phyloP scores from a whole-genome alignment of 2,113 vertebrate genomes.

The Sceloporus tristichus region DNA sequence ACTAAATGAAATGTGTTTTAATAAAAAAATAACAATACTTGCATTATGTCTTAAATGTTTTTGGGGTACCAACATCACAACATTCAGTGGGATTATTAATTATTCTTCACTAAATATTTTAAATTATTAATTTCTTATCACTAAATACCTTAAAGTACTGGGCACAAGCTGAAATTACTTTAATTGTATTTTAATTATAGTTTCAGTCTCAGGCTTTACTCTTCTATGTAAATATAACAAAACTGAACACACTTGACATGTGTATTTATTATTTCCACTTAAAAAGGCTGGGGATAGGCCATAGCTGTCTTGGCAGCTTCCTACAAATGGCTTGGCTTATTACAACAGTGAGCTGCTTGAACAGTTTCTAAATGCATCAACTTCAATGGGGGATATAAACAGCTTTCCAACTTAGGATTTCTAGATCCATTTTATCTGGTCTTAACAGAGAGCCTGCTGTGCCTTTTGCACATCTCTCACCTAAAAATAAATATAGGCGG shows the following conservation, averaged over 20 bases:
- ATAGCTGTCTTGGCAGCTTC: background rate
- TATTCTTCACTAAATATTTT: constrained; percentile 35
- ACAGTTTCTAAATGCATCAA: background rate
- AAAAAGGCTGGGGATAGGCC: background rate
- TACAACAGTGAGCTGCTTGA: background rate
- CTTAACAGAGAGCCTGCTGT: background rate
- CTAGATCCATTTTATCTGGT: background rate
- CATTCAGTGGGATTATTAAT: background rate
- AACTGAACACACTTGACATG: background rate
- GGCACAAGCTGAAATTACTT: constrained; percentile 21
- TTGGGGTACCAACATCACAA: constrained; percentile 49
- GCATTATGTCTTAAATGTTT: constrained; percentile 57
- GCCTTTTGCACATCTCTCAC: too few species aligned
- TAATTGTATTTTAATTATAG: background rate
- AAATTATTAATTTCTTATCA: background rate
- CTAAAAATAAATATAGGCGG: too few species aligned
- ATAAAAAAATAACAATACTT: constrained; percentile 47
- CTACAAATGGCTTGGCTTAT: too few species aligned
- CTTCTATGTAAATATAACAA: background rate
- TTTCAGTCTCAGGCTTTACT: background rate
- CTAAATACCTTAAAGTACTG: constrained; percentile 41
- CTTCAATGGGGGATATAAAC: background rate
- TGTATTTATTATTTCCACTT: background rate
- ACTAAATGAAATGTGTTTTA: constrained; percentile 68
- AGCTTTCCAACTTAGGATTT: background rate